Percentiles rank a stretch among this genome's conserved stretches.
These are phyloP conservation scores for Acanthococcus lagerstroemiae DNA, from an alignment of 2,888 invertebrate species.

Conservation along the genomic window DNA sequence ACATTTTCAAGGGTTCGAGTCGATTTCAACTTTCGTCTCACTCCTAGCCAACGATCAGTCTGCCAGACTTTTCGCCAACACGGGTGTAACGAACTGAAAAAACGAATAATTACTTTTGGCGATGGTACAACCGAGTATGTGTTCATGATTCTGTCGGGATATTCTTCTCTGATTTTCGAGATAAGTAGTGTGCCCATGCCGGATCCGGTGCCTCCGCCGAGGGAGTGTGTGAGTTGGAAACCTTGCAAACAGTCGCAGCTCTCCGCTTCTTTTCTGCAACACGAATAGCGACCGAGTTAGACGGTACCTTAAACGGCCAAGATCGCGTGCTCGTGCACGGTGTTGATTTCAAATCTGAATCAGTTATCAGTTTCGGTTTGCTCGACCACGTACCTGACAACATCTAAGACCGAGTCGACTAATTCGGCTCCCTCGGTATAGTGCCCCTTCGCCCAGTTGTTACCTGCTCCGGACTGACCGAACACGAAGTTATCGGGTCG, in stretches of 20 bases:
- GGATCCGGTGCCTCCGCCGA: constrained; percentile 79
- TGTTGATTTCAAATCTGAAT: no score
- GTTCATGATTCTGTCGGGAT: constrained; percentile 75
- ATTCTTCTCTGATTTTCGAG: constrained; percentile 79
- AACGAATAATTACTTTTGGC: constrained; percentile 61
- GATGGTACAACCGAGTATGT: constrained; percentile 74
- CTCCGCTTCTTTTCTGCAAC: constrained; percentile 48
- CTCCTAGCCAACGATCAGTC: no score
- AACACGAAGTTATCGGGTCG: constrained; percentile 80
- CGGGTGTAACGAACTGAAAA: no score
- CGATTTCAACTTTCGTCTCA: no score
- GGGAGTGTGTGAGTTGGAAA: constrained; percentile 69
- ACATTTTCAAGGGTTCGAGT: no score
- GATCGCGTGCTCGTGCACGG: no score
- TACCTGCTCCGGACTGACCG: constrained; percentile 66
- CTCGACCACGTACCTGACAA: no score
- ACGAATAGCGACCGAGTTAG: no score
- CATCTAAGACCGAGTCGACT: constrained; percentile 47
- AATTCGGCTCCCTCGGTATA: constrained; percentile 54
- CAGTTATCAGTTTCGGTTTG: no score
- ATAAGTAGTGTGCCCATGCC: constrained; percentile 79
- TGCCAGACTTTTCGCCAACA: no score
- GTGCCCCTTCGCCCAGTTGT: constrained; percentile 48
- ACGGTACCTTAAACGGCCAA: no score
- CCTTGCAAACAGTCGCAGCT: constrained; percentile 55